phyloP scores from a whole-genome alignment of 2,888 invertebrate species.

The Encarsia formosa region DNA sequence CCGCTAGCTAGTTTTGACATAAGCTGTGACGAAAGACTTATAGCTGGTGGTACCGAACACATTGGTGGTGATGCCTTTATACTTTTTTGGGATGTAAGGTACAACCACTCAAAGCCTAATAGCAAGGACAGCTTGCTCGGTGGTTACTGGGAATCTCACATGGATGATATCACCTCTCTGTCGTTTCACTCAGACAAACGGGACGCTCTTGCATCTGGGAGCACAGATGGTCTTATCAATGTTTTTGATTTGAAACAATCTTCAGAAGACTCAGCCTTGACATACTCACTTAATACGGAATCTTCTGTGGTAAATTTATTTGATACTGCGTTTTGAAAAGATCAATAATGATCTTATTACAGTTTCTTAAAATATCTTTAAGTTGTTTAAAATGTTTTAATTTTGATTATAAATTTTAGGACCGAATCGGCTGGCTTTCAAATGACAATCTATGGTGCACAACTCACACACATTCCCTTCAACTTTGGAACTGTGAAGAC shows the following conservation, averaged over 20 bases:
- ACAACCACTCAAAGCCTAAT: conserved; percentile 48
- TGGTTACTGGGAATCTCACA: conserved; percentile 79
- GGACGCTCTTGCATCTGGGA: conserved; percentile 69
- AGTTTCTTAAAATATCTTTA: not conserved
- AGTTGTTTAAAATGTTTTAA: not conserved
- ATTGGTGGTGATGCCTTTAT: conserved; percentile 68
- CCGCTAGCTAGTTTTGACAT: conserved; percentile 71
- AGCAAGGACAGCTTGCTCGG: conserved; percentile 58
- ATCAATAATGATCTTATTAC: not conserved
- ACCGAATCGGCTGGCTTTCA: conserved; percentile 52
- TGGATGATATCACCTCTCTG: conserved; percentile 68
- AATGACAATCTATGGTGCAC: conserved; percentile 58
- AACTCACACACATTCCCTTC: conserved; percentile 69
- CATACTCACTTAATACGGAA: conserved; percentile 72
- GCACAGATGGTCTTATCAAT: conserved; percentile 82
- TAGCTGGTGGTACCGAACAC: conserved; percentile 74
- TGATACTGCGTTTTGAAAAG: not conserved
- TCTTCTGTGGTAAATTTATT: conserved; percentile 62
- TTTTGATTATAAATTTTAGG: conserved; percentile 33
- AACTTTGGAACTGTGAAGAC: conserved; percentile 64
- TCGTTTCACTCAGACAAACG: conserved; percentile 66
- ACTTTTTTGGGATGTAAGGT: conserved; percentile 76
- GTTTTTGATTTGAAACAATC: conserved; percentile 71
- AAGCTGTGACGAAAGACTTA: conserved; percentile 63
- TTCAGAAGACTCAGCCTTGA: conserved; percentile 76